A percentile compares a stretch with the other conserved stretches of the same genome.
phyloP scores from a whole-genome alignment of 2,797 vertebrate genomes.

The Octomys mimax region DNA sequence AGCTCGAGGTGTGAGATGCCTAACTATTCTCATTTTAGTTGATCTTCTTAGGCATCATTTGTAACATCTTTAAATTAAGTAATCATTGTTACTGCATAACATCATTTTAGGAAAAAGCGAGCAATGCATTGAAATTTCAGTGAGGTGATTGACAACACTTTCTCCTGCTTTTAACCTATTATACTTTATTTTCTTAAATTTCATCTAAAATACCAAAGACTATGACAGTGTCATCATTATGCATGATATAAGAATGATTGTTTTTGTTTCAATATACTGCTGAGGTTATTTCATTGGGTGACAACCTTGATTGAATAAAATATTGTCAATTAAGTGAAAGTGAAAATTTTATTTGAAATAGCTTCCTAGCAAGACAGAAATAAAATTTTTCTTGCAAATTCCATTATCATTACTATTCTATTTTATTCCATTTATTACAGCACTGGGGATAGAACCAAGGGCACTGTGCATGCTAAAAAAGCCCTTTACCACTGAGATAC shows the following conservation, averaged over 20 bases:
- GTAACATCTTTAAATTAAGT: background rate
- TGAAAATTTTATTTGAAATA: constrained; percentile 26
- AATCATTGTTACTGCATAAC: background rate
- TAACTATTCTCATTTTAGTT: background rate
- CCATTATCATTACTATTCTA: background rate
- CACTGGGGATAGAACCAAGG: background rate
- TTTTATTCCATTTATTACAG: background rate
- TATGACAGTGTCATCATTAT: background rate
- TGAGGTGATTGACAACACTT: background rate
- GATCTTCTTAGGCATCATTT: background rate
- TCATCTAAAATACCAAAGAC: background rate
- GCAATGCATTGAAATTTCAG: background rate
- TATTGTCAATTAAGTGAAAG: background rate
- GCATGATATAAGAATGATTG: background rate
- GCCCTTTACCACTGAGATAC: background rate
- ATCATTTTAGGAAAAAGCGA: background rate
- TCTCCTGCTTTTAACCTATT: background rate
- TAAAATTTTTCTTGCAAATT: background rate
- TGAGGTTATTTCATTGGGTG: background rate
- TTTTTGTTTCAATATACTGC: background rate
- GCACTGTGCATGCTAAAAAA: background rate
- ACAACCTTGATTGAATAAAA: background rate
- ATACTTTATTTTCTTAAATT: background rate
- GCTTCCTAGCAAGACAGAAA: background rate
- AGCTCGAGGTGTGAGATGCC: background rate